Conservation (phyloP, 1,140 invertebrate genomes). For the Drosophila albomicans region DNA sequence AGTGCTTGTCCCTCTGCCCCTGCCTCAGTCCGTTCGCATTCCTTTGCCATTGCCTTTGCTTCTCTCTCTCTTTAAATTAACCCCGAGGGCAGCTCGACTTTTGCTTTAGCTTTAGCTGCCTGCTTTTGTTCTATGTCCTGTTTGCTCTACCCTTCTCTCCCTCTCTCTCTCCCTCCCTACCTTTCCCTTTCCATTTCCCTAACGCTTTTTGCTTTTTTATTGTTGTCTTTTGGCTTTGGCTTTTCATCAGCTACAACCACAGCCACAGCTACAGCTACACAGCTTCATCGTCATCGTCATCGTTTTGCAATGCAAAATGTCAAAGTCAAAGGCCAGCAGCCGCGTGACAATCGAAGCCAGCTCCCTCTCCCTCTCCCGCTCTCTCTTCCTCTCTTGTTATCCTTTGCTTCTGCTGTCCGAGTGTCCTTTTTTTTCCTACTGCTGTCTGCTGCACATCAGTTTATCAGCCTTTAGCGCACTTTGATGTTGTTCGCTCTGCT, state of each 20-base stretch:
- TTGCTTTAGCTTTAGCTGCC: slow-evolving; percentile 36
- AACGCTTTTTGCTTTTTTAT: slow-evolving; percentile 44
- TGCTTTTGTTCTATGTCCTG: slow-evolving; percentile 60
- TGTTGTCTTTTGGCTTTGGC: slow-evolving; percentile 74
- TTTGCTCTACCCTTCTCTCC: slow-evolving; percentile 2
- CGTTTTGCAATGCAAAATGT: slow-evolving; percentile 75
- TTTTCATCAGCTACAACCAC: slow-evolving; percentile 63
- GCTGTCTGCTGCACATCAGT: slow-evolving; percentile 46
- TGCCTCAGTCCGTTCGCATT: slow-evolving; percentile 13
- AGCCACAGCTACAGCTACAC: too few species aligned
- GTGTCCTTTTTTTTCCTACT: slow-evolving; percentile 46
- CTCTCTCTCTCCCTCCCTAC: neutral
- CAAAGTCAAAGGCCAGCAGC: slow-evolving; percentile 68
- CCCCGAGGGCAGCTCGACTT: slow-evolving; percentile 72
- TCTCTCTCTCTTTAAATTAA: slow-evolving; percentile 62
- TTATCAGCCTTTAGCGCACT: slow-evolving; percentile 44
- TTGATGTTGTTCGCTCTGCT: slow-evolving; percentile 40
- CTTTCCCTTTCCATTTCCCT: neutral
- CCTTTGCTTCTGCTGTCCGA: slow-evolving; percentile 35
- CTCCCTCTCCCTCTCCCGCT: too few species aligned
- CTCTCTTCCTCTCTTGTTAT: neutral
- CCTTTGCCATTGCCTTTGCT: slow-evolving; percentile 30
- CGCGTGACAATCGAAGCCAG: slow-evolving; percentile 46
- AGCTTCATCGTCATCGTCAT: slow-evolving; percentile 44
- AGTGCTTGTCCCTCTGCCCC: slow-evolving; percentile 45